Base-by-base conservation (phyloP, 2,888 invertebrate species). In the Leptothorax acervorum region DNA sequence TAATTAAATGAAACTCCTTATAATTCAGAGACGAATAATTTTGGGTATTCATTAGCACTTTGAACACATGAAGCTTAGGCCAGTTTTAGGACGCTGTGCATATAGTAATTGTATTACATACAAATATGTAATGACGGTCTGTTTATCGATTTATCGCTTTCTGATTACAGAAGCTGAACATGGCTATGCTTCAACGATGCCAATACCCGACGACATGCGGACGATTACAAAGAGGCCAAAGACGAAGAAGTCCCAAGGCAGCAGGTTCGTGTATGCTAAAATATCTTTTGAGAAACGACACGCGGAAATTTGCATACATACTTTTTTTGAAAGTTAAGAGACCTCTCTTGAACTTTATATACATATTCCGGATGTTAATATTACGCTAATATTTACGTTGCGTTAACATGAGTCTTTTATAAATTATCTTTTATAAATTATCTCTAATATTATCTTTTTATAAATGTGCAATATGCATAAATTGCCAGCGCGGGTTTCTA, bases 181-280 rank as follows among this genome's bases (percentile, higher is more conserved):
- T 97, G 98, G 98, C 94, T 98, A 98, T 96, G 98, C 98, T 95
- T 97, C 97, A 92, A 97, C 97, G 94, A 96, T 97, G 95, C 98
- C 97, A 93, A 97, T 96, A 95, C 97, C 97, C 94, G 97, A 97
- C 95, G 97, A 97, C 95, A 95, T 96, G 95, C 96, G 97, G 95
- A 95, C 95, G 95, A 96, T 96, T 94, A 96, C 96, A 94, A 97
- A 97, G 95, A 97, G 97, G 96, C 96, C 97, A 95, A 97, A 97
- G 96, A 97, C 97, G 95, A 98, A 97, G 96, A 98, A 98, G 96
- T 97, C 97, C 95, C 97, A 97, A 96, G 98, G 98, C 96, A 98
- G 97, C 97, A 97, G 98, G 98, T 98, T 96, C 96, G 96, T 90
- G 88, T 60, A 18, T 75, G 23, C 8, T 74, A 8, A 53, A 45